Evolutionary conservation across 2,888 invertebrate species (phyloP).

Genomic region (Uropetala carovei): DNA sequence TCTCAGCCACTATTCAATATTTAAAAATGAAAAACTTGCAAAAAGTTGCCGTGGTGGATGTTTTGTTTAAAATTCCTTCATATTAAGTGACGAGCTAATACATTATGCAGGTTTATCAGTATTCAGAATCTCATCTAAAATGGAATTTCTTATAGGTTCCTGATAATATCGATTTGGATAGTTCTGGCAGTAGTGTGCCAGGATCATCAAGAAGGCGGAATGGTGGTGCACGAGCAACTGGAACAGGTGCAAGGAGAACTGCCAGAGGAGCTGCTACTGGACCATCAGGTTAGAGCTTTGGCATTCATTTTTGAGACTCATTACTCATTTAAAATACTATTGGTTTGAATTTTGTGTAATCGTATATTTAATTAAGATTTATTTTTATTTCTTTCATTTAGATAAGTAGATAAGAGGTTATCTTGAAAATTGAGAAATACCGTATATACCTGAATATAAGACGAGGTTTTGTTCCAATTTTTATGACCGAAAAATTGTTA

Average conservation of each 20-base stretch:
- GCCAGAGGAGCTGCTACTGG: not conserved
- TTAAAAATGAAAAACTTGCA: slow-evolving; percentile 33
- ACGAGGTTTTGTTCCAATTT: too few species aligned
- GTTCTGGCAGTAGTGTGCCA: slow-evolving; percentile 40
- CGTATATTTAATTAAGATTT: not conserved
- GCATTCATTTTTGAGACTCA: not conserved
- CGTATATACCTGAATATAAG: too few species aligned
- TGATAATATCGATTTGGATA: slow-evolving; percentile 70
- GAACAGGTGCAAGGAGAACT: slow-evolving; percentile 19
- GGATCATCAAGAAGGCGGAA: slow-evolving; percentile 32
- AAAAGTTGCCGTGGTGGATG: too few species aligned
- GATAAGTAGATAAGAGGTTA: not conserved
- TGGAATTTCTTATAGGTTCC: slow-evolving; percentile 70
- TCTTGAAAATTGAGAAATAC: too few species aligned
- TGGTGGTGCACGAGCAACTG: slow-evolving; percentile 17
- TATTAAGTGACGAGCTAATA: not conserved
- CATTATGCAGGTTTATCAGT: not conserved
- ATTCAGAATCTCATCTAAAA: not conserved
- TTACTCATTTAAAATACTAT: not conserved
- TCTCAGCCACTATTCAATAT: not conserved
- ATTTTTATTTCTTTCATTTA: not conserved
- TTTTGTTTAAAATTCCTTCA: not conserved
- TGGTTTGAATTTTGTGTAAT: not conserved
- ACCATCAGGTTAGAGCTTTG: not conserved
- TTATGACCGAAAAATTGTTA: too few species aligned